A percentile compares a stretch with the other conserved stretches of the same genome.
Conservation (phyloP, 2,797 vertebrate genomes). For the Acanthurus lineatus region DNA sequence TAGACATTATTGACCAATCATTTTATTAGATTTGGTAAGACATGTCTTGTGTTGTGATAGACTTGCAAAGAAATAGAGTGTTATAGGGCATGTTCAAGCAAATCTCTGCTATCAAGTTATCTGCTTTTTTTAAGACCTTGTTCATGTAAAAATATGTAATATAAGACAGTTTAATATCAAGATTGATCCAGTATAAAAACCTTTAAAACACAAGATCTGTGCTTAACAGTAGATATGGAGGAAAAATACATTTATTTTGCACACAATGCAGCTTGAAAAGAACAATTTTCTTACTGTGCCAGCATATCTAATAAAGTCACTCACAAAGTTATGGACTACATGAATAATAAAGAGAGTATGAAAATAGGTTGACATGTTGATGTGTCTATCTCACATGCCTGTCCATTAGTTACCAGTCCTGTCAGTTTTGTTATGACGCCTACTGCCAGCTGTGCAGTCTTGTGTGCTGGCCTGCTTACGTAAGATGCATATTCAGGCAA, state of each 20-base stretch:
- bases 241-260: slow-evolving; percentile 1
- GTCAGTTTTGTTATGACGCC: slow-evolving; percentile 41
- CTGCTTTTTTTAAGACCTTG: background rate
- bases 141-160: background rate
- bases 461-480: background rate
- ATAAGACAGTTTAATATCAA: background rate
- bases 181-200: background rate
- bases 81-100: slow-evolving; percentile 25
- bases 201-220: background rate
- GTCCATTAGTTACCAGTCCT: slow-evolving; percentile 51
- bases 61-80: background rate
- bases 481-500: slow-evolving; percentile 5
- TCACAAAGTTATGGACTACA: background rate
- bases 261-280: background rate
- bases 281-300: slow-evolving; percentile 4
- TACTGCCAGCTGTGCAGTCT: slow-evolving; percentile 27
- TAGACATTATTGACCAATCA: slow-evolving; percentile 14
- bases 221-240: background rate
- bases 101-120: background rate
- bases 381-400: slow-evolving; percentile 48
- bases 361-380: slow-evolving; percentile 18
- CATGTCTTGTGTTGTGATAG: slow-evolving; percentile 25
- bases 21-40: slow-evolving; percentile 28
- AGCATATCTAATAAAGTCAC: slow-evolving; percentile 12
- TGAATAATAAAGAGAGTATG: slow-evolving; percentile 42